A percentile compares a stretch with the other conserved stretches of the same genome.
Evolutionary conservation across 1,140 invertebrate genomes (phyloP).

Genomic region (Bombus impatiens): DNA sequence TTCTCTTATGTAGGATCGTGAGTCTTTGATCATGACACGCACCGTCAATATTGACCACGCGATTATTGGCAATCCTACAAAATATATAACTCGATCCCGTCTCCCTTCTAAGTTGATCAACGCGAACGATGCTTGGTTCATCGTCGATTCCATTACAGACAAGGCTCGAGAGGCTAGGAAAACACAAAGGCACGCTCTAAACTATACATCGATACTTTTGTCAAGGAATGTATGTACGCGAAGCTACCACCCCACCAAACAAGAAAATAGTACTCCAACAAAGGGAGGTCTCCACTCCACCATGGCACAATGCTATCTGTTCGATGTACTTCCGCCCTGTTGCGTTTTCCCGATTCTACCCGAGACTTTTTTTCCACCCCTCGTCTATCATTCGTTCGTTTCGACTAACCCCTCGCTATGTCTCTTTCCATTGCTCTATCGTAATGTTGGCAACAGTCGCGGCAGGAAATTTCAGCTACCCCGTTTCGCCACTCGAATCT

Average conservation of each 20-base stretch:
- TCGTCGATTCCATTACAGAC: constrained; percentile 7
- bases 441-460: constrained; percentile 48
- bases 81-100: constrained; percentile 5
- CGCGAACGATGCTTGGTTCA: neutral
- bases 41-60: constrained; percentile 11
- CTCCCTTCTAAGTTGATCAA: constrained; percentile 25
- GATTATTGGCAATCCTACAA: neutral
- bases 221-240: constrained; percentile 33
- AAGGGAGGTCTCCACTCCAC: constrained; percentile 60
- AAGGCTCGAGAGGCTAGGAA: too few relatives aligned
- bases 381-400: constrained; percentile 27
- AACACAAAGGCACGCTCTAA: neutral
- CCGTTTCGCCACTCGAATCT: constrained; percentile 34
- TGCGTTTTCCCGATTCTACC: constrained; percentile 68
- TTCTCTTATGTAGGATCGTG: too few relatives aligned
- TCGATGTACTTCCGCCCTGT: constrained; percentile 74
- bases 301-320: constrained; percentile 63
- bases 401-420: constrained; percentile 1
- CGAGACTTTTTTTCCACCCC: constrained; percentile 15
- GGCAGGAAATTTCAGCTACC: constrained; percentile 39
- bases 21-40: neutral
- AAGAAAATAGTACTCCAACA: constrained; percentile 54
- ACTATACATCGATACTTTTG: constrained; percentile 43
- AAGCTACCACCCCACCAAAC: constrained; percentile 50
- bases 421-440: neutral